These are phyloP conservation scores for Crotalus adamanteus DNA, from an alignment of 2,797 vertebrate species.

Conservation along the genomic window DNA sequence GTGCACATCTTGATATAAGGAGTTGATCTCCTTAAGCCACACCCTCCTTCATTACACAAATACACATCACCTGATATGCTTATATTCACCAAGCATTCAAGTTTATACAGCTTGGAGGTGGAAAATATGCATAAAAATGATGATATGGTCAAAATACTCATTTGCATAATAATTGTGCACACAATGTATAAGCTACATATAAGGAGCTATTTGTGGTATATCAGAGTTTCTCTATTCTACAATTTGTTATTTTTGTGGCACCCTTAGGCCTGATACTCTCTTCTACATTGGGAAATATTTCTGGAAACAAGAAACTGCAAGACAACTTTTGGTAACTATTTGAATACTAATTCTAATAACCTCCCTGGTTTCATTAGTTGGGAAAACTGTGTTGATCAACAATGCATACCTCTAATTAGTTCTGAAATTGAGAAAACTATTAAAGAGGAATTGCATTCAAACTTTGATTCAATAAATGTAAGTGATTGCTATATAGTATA, in stretches of 20 bases:
- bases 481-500: not conserved
- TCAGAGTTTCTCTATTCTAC: not conserved
- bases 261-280: not conserved
- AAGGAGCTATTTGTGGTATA: not conserved
- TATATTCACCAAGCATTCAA: too few species aligned
- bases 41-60: too few species aligned
- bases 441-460: not conserved
- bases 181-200: not conserved
- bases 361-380: not conserved
- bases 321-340: not conserved
- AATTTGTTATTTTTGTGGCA: not conserved
- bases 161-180: too few species aligned
- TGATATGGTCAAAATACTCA: too few species aligned
- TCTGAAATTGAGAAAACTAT: not conserved
- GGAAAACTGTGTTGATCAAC: not conserved
- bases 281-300: not conserved
- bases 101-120: too few species aligned
- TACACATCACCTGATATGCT: too few species aligned
- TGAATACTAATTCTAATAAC: not conserved
- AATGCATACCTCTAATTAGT: not conserved
- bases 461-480: not conserved
- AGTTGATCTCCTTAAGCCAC: too few species aligned
- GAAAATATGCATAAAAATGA: too few species aligned
- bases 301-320: not conserved
- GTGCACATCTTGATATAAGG: too few species aligned